A percentile compares a stretch with the other conserved stretches of the same genome.
These are phyloP conservation scores for Nebria brevicollis DNA, from an alignment of 2,888 invertebrate genomes.

Conservation along the genomic window DNA sequence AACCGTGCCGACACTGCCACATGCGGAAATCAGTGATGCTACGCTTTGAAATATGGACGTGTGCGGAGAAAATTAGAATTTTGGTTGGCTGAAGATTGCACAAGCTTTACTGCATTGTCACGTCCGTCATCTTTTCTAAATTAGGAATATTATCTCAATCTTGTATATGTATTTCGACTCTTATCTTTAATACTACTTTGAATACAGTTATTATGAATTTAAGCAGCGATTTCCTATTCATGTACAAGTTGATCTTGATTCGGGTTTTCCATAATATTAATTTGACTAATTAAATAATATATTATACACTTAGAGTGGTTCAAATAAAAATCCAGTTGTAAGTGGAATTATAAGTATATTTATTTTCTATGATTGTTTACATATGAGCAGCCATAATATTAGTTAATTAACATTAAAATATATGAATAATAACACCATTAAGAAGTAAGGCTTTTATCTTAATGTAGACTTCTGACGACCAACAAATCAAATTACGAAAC, in stretches of 20 bases:
- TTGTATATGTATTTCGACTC: not conserved
- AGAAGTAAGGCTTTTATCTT: not conserved
- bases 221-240: no score
- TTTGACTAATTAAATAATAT: no score
- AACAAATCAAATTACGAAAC: not conserved
- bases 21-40: conserved; percentile 6
- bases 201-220: no score
- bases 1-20: not conserved
- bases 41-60: conserved; percentile 7
- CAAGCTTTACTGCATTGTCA: not conserved
- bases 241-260: no score
- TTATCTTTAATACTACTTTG: not conserved
- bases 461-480: not conserved
- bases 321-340: no score
- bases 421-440: no score
- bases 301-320: no score
- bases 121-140: not conserved
- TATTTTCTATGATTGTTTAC: no score
- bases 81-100: not conserved
- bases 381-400: no score
- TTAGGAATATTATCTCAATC: not conserved
- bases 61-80: conserved; percentile 16
- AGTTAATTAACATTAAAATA: no score
- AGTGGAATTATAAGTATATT: no score
- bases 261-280: no score